These are phyloP conservation scores for Scortum barcoo DNA, from an alignment of 2,113 vertebrate genomes.

Conservation along the genomic window DNA sequence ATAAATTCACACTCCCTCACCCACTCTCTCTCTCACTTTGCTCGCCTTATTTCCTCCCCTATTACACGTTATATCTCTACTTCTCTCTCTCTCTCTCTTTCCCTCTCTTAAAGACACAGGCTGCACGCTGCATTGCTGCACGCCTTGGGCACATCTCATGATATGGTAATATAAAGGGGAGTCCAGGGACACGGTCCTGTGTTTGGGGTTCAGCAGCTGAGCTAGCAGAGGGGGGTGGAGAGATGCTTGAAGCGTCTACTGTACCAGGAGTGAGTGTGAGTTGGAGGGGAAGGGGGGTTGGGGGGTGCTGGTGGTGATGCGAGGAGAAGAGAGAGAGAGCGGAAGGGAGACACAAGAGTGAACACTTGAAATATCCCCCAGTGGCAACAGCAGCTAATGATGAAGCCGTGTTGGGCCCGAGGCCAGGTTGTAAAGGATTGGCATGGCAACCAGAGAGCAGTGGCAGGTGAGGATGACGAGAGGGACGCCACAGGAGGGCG, in stretches of 20 bases:
- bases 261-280: constrained; percentile 54
- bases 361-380: constrained; percentile 64
- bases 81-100: no score
- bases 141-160: constrained; percentile 72
- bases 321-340: constrained; percentile 29
- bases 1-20: constrained; percentile 75
- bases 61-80: constrained; percentile 69
- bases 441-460: constrained; percentile 58
- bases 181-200: constrained; percentile 70
- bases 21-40: constrained; percentile 70
- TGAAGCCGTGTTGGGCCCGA: constrained; percentile 52
- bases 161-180: constrained; percentile 76
- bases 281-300: constrained; percentile 11
- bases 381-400: constrained; percentile 73
- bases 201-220: constrained; percentile 59
- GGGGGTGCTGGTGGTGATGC: constrained; percentile 39
- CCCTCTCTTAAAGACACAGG: constrained; percentile 85
- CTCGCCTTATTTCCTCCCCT: constrained; percentile 67
- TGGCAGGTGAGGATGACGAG: constrained; percentile 55
- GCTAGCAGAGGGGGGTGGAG: constrained; percentile 28
- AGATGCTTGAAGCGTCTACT: constrained; percentile 57
- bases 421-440: constrained; percentile 60
- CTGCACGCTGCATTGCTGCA: constrained; percentile 76
- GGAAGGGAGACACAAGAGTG: constrained; percentile 36
- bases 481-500: constrained; percentile 41